A percentile compares a stretch with the other conserved stretches of the same genome.
Conservation (phyloP, 2,888 invertebrate species). For the Sycophila texana region DNA sequence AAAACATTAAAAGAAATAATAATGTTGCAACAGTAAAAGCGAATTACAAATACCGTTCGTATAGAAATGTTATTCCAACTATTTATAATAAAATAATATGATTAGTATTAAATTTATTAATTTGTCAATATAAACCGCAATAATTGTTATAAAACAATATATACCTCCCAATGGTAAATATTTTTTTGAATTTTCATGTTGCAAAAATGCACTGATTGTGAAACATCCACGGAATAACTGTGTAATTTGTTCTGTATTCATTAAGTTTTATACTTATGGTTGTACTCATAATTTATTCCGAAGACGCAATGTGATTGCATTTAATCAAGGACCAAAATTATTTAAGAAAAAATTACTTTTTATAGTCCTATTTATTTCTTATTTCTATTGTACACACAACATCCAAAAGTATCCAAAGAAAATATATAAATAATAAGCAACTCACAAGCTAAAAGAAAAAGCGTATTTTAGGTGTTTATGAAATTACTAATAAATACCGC, state of each 20-base stretch:
- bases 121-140: conserved; percentile 10
- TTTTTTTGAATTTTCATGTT: conserved; percentile 33
- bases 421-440: conserved; percentile 13
- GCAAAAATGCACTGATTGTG: conserved; percentile 3
- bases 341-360: conserved; percentile 36
- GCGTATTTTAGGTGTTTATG: conserved; percentile 22
- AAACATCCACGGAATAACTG: conserved; percentile 15
- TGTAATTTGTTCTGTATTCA: conserved; percentile 21
- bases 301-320: conserved; percentile 44
- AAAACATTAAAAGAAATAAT: conserved; percentile 15
- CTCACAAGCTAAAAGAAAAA: neutral
- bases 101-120: neutral
- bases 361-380: conserved; percentile 43
- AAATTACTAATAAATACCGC: conserved; percentile 24
- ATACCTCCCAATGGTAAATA: conserved; percentile 36
- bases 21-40: too few species aligned
- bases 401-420: conserved; percentile 21
- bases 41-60: too few species aligned
- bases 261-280: conserved; percentile 34
- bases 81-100: neutral
- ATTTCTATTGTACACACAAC: conserved; percentile 11
- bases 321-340: conserved; percentile 51
- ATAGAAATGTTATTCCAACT: too few species aligned
- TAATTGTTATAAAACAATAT: too few species aligned
- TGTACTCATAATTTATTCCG: conserved; percentile 33